Evolutionary conservation across 2,888 invertebrate species (phyloP).

Genomic region (Thecophora atra): DNA sequence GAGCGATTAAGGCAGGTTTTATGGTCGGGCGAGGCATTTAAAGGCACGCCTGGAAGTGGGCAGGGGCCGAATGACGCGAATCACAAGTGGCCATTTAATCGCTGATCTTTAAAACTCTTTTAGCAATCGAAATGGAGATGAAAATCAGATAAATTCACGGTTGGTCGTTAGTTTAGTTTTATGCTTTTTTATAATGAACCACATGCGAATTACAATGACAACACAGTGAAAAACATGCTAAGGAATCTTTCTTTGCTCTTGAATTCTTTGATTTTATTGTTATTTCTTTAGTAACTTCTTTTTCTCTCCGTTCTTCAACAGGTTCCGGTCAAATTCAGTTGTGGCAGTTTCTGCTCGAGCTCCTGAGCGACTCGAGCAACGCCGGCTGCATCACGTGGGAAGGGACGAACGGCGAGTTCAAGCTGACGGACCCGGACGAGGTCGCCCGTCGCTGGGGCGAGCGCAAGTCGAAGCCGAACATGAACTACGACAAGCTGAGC

Average conservation of each 20-base stretch:
- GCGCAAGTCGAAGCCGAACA: slow-evolving; percentile 98
- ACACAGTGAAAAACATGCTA: too few species aligned
- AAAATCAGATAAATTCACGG: too few species aligned
- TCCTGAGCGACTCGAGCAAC: slow-evolving; percentile 94
- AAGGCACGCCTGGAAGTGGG: neutral
- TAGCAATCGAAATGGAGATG: too few species aligned
- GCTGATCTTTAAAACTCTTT: too few species aligned
- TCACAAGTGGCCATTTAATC: too few species aligned
- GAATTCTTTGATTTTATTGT: neutral
- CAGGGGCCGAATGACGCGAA: too few species aligned
- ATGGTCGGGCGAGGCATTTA: slow-evolving; percentile 41
- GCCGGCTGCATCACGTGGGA: slow-evolving; percentile 99
- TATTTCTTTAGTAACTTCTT: too few species aligned
- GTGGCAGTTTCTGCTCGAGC: slow-evolving; percentile 98
- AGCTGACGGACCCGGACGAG: slow-evolving; percentile 97
- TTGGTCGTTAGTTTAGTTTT: too few species aligned
- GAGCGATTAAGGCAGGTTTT: slow-evolving; percentile 50
- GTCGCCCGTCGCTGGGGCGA: slow-evolving; percentile 99
- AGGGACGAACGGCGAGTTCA: slow-evolving; percentile 98
- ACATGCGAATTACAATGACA: too few species aligned
- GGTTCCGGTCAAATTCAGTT: slow-evolving; percentile 97
- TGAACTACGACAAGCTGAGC: slow-evolving; percentile 99
- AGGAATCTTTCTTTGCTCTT: too few species aligned
- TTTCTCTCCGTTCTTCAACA: slow-evolving; percentile 56
- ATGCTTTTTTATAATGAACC: too few species aligned